phyloP scores from a whole-genome alignment of 2,113 vertebrate species.

The Circaetus gallicus region DNA sequence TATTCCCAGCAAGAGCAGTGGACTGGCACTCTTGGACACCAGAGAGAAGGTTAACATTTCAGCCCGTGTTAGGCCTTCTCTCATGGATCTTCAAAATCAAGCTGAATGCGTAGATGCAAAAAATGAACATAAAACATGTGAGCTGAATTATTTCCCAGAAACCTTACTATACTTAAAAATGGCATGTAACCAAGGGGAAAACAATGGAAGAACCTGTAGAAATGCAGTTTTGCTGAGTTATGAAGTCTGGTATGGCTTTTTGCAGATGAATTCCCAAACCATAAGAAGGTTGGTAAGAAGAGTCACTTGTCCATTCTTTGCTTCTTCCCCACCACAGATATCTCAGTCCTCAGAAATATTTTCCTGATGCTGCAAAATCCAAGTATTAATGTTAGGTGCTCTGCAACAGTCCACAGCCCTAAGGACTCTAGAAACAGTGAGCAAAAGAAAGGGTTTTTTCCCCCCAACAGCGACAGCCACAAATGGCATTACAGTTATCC shows the following conservation, averaged over 20 bases:
- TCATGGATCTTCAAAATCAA: neutral
- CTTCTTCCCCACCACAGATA: neutral
- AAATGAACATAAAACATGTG: neutral
- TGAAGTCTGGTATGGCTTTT: neutral
- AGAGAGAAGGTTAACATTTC: neutral
- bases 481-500: neutral
- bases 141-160: neutral
- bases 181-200: neutral
- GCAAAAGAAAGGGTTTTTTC: neutral
- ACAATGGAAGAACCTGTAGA: neutral
- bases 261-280: neutral
- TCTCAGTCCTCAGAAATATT: neutral
- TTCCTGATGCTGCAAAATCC: neutral
- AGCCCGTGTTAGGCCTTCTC: neutral
- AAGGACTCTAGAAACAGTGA: neutral
- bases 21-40: neutral
- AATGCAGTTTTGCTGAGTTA: neutral
- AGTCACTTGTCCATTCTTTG: neutral
- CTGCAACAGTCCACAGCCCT: neutral
- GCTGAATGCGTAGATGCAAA: neutral
- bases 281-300: neutral
- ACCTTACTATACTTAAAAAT: neutral
- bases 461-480: neutral
- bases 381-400: neutral
- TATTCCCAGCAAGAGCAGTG: neutral